Percentiles rank a stretch among this genome's conserved stretches.
Conservation (phyloP, 2,888 invertebrate genomes). For the Philonicus albiceps region DNA sequence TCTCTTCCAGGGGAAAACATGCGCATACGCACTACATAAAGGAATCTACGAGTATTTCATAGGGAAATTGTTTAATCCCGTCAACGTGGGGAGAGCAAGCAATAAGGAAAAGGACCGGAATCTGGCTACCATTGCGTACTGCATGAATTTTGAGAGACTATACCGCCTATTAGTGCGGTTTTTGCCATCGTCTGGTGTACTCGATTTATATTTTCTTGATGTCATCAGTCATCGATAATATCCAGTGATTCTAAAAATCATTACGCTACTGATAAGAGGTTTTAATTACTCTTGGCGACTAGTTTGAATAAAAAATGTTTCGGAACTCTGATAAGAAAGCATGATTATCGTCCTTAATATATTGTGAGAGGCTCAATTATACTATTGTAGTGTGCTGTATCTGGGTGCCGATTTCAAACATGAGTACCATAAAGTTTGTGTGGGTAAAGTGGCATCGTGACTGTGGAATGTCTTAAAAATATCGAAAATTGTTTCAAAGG, state of each 20-base stretch:
- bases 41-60: not conserved
- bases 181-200: conserved; percentile 42
- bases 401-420: conserved; percentile 10
- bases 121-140: conserved; percentile 26
- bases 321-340: conserved; percentile 2
- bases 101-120: conserved; percentile 32
- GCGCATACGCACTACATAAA: not conserved
- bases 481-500: not conserved
- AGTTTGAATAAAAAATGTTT: not conserved
- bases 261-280: not conserved
- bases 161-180: conserved; percentile 46
- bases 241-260: not conserved
- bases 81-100: not conserved
- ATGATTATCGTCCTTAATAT: conserved; percentile 11
- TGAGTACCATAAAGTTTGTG: not conserved
- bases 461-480: conserved; percentile 23
- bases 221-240: not conserved
- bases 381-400: not conserved
- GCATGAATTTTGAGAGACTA: not conserved
- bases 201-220: not conserved
- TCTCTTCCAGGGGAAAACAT: not conserved
- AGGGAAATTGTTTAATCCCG: conserved; percentile 24
- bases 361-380: not conserved
- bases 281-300: not conserved
- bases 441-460: not conserved